Base-by-base conservation (phyloP, 2,797 vertebrate genomes). In the Smutsia gigantea region DNA sequence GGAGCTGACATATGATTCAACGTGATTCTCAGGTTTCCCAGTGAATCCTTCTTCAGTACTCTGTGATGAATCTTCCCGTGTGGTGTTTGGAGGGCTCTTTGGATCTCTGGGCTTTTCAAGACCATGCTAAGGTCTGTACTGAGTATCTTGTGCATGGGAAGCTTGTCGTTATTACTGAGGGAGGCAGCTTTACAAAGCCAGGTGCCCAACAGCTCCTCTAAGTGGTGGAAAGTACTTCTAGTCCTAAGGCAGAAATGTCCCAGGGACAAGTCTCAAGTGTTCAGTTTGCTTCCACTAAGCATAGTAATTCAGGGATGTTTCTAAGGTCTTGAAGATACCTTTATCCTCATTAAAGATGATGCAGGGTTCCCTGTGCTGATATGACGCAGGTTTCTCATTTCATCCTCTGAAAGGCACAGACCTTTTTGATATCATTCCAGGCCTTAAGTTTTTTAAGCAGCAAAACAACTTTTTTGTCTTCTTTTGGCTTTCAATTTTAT, bases 321-420 rank as follows among this genome's bases (percentile, higher is more conserved):
- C 46, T 46, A 46, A 46, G 46, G 46, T 12, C 46, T 46, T 46
- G 11, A 46, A 46, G 46, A 46, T 46, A 46, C 46, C 46, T 46
- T 46, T 46, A 0, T 27, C 51, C 39, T 69, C 51, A 29, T 57
- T 81, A 69, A 46, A 34, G 64, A 69, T 69, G 23, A 69, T 19
- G 10, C 37, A 57, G 59, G 34, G 63, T n/a, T 34, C 99, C 98
- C 97, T 46, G 46, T 46, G 46, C 46, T 46, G 46, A 46, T 46
- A 46, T 46, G 46, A 46, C 99, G 95, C 99, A 11, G 99, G 92
- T 99, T 99, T 98, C 99, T 99, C 99, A 99, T 99, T 96, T 99
- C 99, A 99, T 99, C 46, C 46, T 99, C 98, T 99, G 99, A 87
- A 99, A 99, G 71, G 99, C 99, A 5, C 99, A 99, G 93, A 99